Conservation (phyloP, 2,797 vertebrate species). For the Semaprochilodus insignis region DNA sequence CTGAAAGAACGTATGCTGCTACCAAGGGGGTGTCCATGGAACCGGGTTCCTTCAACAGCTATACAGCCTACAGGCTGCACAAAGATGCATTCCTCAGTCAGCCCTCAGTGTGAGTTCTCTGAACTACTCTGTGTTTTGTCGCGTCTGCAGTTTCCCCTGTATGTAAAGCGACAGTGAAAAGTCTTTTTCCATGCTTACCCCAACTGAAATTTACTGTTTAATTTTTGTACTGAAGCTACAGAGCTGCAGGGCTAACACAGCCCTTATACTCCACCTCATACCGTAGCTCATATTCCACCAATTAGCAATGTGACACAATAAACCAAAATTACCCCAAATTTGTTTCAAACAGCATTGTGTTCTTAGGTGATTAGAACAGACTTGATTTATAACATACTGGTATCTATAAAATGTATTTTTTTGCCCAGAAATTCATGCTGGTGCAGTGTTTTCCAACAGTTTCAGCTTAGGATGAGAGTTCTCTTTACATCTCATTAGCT, state of each 20-base stretch:
- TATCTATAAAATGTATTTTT: not conserved
- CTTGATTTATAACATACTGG: not conserved
- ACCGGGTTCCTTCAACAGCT: conserved; percentile 94
- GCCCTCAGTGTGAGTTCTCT: conserved; percentile 85
- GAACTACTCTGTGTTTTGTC: not conserved
- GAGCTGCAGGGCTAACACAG: no score
- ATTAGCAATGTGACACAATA: no score
- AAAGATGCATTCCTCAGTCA: conserved; percentile 91
- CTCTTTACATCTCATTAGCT: not conserved
- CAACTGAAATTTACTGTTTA: no score
- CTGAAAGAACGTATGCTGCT: conserved; percentile 89
- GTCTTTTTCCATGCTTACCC: no score
- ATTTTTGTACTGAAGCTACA: no score
- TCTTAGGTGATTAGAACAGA: not conserved
- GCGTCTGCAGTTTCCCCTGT: not conserved
- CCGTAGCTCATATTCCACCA: no score
- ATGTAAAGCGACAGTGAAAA: not conserved
- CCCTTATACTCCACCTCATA: no score
- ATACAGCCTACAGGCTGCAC: conserved; percentile 89
- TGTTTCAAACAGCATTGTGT: not conserved
- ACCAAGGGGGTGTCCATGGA: conserved; percentile 92
- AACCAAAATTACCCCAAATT: not conserved
- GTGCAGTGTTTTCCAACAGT: not conserved
- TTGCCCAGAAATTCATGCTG: not conserved
- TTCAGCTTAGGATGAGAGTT: not conserved